Percentiles rank a stretch among this genome's conserved stretches.
Conservation (phyloP, 1,140 invertebrate species). For the Anadara kagoshimensis region DNA sequence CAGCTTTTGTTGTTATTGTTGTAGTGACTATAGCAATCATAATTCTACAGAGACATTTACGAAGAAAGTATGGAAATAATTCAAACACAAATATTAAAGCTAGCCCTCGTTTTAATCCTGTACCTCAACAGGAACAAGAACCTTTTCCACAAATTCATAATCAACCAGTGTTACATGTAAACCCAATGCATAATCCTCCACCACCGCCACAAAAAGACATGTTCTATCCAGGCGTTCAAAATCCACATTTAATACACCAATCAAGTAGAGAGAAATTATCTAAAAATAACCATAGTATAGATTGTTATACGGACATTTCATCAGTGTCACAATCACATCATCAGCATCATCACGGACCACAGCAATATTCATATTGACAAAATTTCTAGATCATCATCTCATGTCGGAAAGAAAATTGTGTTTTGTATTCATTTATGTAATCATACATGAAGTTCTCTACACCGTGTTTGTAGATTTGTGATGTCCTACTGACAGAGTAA, state of each 20-base stretch:
- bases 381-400: too few species aligned
- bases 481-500: too few species aligned
- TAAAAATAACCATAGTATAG: conserved; percentile 58
- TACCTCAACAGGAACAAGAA: conserved; percentile 63
- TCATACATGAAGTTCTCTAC: too few species aligned
- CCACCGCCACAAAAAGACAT: conserved; percentile 2
- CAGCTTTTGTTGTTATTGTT: conserved; percentile 51
- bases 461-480: too few species aligned
- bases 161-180: conserved; percentile 44
- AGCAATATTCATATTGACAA: conserved; percentile 34
- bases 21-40: conserved; percentile 56
- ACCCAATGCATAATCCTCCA: conserved; percentile 35
- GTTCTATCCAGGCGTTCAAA: conserved; percentile 32
- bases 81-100: conserved; percentile 38
- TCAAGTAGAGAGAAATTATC: conserved; percentile 45
- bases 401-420: too few species aligned
- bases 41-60: conserved; percentile 42
- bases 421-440: too few species aligned
- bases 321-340: conserved; percentile 63
- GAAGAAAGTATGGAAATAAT: conserved; percentile 43
- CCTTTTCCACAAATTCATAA: conserved; percentile 36
- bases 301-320: conserved; percentile 68
- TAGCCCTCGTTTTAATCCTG: conserved; percentile 57
- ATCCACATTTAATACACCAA: conserved; percentile 43
- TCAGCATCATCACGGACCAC: conserved; percentile 44